Evolutionary conservation across 2,797 vertebrate genomes (phyloP).

Genomic region (Mus spretus): DNA sequence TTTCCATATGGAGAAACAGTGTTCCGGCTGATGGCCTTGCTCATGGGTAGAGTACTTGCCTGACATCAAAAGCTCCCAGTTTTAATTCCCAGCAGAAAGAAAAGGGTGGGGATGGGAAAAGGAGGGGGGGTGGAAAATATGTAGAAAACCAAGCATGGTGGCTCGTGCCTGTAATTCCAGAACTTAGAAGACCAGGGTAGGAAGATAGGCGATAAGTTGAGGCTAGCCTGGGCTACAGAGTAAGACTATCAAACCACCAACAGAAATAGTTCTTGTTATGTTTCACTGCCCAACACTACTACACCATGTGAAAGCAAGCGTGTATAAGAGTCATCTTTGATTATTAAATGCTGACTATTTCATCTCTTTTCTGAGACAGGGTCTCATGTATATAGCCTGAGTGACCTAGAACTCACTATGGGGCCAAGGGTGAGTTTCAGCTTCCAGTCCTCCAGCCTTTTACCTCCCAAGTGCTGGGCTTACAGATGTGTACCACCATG

Average conservation of each 20-base stretch:
- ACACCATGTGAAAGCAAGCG: neutral
- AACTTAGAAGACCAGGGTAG: neutral
- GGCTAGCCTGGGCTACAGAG: neutral
- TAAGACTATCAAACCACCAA: neutral
- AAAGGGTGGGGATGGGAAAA: neutral
- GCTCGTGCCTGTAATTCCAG: neutral
- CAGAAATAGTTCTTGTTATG: neutral
- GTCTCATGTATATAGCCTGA: neutral
- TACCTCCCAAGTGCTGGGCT: neutral
- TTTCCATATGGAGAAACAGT: neutral
- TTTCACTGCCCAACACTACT: neutral
- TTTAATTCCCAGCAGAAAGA: neutral
- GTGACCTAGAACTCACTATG: neutral
- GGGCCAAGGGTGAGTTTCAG: neutral
- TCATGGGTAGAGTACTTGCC: neutral
- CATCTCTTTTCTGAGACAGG: neutral
- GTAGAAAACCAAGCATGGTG: neutral
- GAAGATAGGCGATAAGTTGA: neutral
- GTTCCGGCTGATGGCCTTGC: neutral
- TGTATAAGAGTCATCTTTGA: neutral
- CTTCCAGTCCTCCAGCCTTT: neutral
- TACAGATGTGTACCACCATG: neutral
- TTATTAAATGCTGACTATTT: neutral
- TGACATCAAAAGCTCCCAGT: neutral
- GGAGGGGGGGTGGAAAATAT: too few species aligned